Base-by-base conservation (phyloP, 2,797 vertebrate genomes). In the Halcyon smyrnensis region DNA sequence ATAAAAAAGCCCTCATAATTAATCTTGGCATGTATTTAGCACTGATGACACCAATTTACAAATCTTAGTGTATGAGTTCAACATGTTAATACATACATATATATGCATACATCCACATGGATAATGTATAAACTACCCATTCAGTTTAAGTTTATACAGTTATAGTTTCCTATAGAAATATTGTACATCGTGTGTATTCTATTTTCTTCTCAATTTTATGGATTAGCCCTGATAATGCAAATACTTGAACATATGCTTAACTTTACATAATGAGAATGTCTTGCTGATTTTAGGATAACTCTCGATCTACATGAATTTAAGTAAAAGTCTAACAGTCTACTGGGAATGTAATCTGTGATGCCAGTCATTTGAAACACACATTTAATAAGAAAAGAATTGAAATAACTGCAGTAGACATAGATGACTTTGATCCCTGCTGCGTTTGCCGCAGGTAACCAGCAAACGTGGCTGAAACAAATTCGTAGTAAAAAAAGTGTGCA, bases 241-340 rank as follows among this genome's bases (percentile, higher is more conserved):
- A 89, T 68, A 87, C 50, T 84, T 90, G 48, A 93, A 57, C 32
- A 62, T 95, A 81, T 15, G 27, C 63, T 93, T 95, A 96, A 82
- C 83, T 96, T 95, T 96, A 79, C 86, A 90, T 91, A 94, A 88
- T 62, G 36, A 84, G 51, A 94, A 82, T 57, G 68, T 91, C 88
- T 90, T 91, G 70, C 78, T 89, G 85, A 93, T 95, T 95, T 95
- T 93, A 89, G 84, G 77, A 87, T 94, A 81, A 71, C 57, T 91
- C 64, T 70, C 0, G 0, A 82, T 82, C 74, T 87, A 68, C 64
- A 82, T 90, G 64, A 94, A 93, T 81, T 86, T 95, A 88, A 94
- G 32, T 50, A 90, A 60, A 91, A 93, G 8, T 53, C 70, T 80
- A 64, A 56, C 51, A 77, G 14, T 91, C 56, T 82, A 83, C 50